Base-by-base conservation (phyloP, 2,113 vertebrate species). In the Tylochromis polylepis region DNA sequence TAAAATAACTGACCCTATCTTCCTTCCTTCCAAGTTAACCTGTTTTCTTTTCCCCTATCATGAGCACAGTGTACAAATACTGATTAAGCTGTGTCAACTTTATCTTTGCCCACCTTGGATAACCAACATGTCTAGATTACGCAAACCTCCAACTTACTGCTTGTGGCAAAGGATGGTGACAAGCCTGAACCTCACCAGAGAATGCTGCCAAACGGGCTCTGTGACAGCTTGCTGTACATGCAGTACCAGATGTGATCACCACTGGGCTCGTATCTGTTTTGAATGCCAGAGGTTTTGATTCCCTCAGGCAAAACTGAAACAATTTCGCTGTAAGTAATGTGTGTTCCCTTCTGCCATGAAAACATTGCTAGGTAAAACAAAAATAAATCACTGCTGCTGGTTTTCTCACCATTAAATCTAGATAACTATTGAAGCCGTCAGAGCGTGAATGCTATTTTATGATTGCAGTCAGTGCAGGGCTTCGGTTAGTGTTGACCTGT, bases 181-280 rank as follows among this genome's bases (percentile, higher is more conserved):
- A 90, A 70, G 87, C 29, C 78, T 11, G 4, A 77, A 75, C 91
- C 22, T 10, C 20, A 14, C 31, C 20, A 3, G 59, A 41, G 88
- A 94, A 95, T 90, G 89, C 87, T 5, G 82, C 43, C 60, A 11
- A 16, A 56, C 79, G 1, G 27, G 80, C 34, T 80, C 43, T 5
- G 18, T 29, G 2, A 3, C 20, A n/a, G 22, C 56, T 14, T 8
- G 3, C 3, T n/a, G 3, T 24, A 31, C 3, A 31, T 29, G 1
- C 56, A 1, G 58, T n/a, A 75, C n/a, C 46, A 53, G 27, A 77
- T 77, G 72, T 53, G 16, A 8, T n/a, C 46, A 4, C 6, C 29
- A 11, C 72, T 20, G 27, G 72, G 46, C 16, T 77, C 8, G 0
- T 51, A 11, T 51, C 29, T 34, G 6, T n/a, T 31, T n/a, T 51